Evolutionary conservation across 2,113 vertebrate genomes (phyloP).

Genomic region (Chaetorhynchus papuensis): DNA sequence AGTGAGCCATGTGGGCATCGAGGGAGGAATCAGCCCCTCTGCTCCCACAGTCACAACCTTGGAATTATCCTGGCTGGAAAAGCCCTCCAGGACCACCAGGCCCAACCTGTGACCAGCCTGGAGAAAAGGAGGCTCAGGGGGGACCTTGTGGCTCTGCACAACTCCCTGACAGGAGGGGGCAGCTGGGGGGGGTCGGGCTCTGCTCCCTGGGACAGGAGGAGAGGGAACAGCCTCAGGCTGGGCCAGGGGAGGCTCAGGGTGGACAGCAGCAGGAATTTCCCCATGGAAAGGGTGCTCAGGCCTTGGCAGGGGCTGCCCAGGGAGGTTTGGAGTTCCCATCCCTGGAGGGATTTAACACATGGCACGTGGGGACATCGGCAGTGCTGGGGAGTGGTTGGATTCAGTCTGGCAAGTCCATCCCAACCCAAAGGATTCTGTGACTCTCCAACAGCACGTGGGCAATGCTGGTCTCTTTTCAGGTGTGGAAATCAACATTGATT

Average conservation of each 20-base stretch:
- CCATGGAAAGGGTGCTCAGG: not conserved
- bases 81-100: not conserved
- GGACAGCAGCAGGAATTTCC: not conserved
- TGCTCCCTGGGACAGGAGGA: not conserved
- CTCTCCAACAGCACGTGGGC: not conserved
- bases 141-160: not conserved
- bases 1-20: accelerated
- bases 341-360: not conserved
- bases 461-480: not conserved
- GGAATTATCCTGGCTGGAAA: not conserved
- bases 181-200: not conserved
- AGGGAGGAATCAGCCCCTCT: not conserved
- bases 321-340: not conserved
- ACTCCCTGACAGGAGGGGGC: not conserved
- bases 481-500: not conserved
- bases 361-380: not conserved
- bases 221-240: not conserved
- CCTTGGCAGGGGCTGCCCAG: not conserved
- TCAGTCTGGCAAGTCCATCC: not conserved
- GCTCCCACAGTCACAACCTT: not conserved
- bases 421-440: not conserved
- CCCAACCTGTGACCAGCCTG: not conserved
- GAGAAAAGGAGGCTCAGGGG: not conserved
- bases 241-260: accelerated
- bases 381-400: not conserved